Base-by-base conservation (phyloP, 1,140 invertebrate genomes). In the Drosophila kurseongensis region DNA sequence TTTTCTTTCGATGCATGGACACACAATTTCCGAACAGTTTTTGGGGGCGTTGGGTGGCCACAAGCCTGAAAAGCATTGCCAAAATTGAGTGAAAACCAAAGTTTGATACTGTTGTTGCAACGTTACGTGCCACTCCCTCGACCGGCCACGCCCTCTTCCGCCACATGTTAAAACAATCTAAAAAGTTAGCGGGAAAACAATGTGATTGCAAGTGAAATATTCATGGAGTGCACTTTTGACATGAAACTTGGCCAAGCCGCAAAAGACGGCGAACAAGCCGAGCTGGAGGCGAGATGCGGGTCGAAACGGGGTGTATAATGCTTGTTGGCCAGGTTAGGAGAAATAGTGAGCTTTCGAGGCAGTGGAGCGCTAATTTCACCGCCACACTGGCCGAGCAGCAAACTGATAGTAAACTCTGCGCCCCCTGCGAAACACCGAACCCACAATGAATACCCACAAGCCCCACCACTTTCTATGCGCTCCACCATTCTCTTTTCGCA, bases 161-260 rank as follows among this genome's bases (percentile, higher is more conserved):
- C 83, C 83, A 86, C 83, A 86, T 88, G 83, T 88, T 88, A 89
- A 84, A 88, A 89, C 84, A 88, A 88, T 88, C 84, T 88, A 80
- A 89, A 88, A 88, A 88, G 84, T 88, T 88, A 84, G 84, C 84
- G 80, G 84, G 65, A 88, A 88, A 89, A 88, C 84, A 88, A 88
- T 88, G 84, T 88, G 84, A 88, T 88, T 88, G 84, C 84, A 84
- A 88, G 84, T 88, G 84, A 88, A 88, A 88, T 88, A 88, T 88
- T 89, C 84, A 88, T 88, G 84, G 82, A 88, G 72, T 89, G 76
- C 69, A 75, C 84, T 83, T 71, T 71, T 77, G 75, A 79, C 84
- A 79, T 68, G 68, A 65, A 78, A 83, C 61, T 76, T 76, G 78
- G 45, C 66, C 47, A 57, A 66, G 55, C 54, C 45, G 47, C 67